These are phyloP conservation scores for Heteractis magnifica DNA, from an alignment of 92 coral and sea anemone genomes.

Conservation along the genomic window DNA sequence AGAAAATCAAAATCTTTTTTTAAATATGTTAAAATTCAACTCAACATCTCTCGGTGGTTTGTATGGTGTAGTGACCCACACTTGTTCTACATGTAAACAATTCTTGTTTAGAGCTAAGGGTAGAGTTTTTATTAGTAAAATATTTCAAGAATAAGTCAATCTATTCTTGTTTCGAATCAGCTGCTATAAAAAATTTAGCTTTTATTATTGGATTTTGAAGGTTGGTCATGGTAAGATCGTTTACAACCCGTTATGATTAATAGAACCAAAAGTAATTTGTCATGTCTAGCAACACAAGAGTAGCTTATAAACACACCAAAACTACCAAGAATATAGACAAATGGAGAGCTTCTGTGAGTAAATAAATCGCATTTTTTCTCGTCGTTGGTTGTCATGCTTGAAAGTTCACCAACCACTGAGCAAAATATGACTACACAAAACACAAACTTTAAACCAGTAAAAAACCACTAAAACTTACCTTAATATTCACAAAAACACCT, in stretches of 20 bases:
- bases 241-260: neutral
- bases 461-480: constrained; percentile 28
- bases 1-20: neutral
- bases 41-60: neutral
- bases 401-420: constrained; percentile 12
- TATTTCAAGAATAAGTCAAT: neutral
- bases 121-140: neutral
- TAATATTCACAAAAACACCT: constrained; percentile 1
- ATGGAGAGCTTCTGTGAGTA: neutral
- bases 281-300: neutral
- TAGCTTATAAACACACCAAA: neutral
- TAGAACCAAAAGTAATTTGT: neutral
- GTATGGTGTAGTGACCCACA: neutral
- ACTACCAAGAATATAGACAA: neutral
- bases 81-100: constrained; percentile 5
- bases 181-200: constrained; percentile 3
- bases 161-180: neutral
- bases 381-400: constrained; percentile 15
- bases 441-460: constrained; percentile 8
- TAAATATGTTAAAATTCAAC: neutral
- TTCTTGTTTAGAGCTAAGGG: neutral
- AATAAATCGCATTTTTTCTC: constrained; percentile 19
- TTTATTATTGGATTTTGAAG: neutral
- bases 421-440: constrained; percentile 3
- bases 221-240: neutral